phyloP scores from a whole-genome alignment of 2,797 vertebrate genomes.

The Danio kyathit region DNA sequence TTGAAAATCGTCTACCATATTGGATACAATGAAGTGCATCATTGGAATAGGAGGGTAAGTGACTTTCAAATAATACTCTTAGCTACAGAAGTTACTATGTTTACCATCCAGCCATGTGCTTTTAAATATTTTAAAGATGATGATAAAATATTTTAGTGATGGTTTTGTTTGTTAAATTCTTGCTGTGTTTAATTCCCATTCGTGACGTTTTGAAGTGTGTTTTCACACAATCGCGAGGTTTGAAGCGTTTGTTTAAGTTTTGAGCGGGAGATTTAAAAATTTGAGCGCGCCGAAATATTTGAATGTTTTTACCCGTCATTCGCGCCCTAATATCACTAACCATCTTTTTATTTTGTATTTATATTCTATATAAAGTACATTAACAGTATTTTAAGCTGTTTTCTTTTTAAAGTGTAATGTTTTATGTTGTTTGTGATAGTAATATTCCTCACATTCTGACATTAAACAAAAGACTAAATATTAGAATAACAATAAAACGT shows the following conservation, averaged over 20 bases:
- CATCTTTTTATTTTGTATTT: not conserved
- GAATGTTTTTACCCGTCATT: conserved; percentile 35
- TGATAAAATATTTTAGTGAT: not conserved
- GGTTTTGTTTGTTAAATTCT: not conserved
- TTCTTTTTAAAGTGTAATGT: not conserved
- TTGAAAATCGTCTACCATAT: not conserved
- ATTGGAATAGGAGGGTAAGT: conserved; percentile 94
- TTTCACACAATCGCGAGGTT: conserved; percentile 1
- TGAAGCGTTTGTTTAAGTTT: conserved; percentile 60
- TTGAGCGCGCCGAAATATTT: conserved; percentile 68
- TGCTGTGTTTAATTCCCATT: not conserved
- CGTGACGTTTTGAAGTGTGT: not conserved
- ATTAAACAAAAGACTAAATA: not conserved
- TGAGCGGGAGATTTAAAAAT: conserved; percentile 84
- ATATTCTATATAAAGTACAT: not conserved
- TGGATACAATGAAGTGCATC: conserved; percentile 84
- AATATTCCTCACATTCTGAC: not conserved
- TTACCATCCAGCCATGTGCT: not conserved
- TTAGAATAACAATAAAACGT: not conserved
- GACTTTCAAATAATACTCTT: not conserved
- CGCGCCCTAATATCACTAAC: not conserved
- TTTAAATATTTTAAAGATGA: not conserved
- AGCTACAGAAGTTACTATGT: not conserved
- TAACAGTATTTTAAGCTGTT: not conserved
- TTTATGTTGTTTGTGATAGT: not conserved